A percentile compares a stretch with the other conserved stretches of the same genome.
phyloP scores from a whole-genome alignment of 2,797 vertebrate species.

The Arnoldichthys spilopterus region DNA sequence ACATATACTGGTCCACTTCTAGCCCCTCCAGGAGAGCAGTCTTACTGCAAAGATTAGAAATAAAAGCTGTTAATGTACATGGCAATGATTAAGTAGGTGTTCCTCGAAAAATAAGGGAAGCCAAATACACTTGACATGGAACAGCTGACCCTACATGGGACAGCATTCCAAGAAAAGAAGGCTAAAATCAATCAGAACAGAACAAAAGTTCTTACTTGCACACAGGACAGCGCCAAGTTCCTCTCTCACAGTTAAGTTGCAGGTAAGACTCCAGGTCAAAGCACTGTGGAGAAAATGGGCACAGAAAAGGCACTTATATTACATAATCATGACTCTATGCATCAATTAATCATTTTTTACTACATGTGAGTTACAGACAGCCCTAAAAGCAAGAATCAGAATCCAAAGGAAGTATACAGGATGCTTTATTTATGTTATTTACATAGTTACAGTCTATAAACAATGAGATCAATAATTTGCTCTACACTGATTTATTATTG shows the following conservation, averaged over 20 bases:
- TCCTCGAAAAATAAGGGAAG: neutral
- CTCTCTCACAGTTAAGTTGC: constrained; percentile 95
- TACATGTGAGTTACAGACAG: neutral
- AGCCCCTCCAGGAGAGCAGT: constrained; percentile 92
- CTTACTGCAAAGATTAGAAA: constrained; percentile 79
- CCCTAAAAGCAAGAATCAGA: neutral
- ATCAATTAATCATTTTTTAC: neutral
- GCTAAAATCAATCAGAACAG: neutral
- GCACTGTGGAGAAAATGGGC: constrained; percentile 75
- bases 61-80: neutral
- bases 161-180: neutral
- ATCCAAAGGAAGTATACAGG: neutral
- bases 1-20: constrained; percentile 97
- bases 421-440: neutral
- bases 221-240: constrained; percentile 96
- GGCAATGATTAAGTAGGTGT: neutral
- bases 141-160: neutral
- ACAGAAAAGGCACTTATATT: neutral
- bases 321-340: neutral
- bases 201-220: constrained; percentile 88
- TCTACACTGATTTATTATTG: neutral
- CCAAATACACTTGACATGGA: neutral
- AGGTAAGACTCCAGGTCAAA: constrained; percentile 96
- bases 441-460: neutral
- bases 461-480: neutral